Conservation (phyloP, 2,888 invertebrate species). For the Melanostoma mellinum region DNA sequence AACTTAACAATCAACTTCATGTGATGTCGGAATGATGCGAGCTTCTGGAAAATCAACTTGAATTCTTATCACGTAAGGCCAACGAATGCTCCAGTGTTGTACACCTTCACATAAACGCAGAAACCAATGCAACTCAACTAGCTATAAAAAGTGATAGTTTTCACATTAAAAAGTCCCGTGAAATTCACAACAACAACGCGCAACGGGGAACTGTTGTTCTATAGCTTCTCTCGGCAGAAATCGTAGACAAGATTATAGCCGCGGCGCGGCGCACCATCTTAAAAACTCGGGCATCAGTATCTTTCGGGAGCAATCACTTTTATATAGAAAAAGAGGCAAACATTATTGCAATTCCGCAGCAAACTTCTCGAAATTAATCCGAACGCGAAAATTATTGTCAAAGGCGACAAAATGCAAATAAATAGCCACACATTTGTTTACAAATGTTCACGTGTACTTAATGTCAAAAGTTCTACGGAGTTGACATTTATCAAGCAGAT, state of each 20-base stretch:
- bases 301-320: neutral
- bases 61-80: neutral
- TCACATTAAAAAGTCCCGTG: too few relatives aligned
- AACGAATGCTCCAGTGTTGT: neutral
- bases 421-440: too few relatives aligned
- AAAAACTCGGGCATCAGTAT: neutral
- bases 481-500: neutral
- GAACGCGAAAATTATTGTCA: neutral
- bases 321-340: neutral
- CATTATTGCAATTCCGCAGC: neutral
- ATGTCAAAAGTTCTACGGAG: neutral
- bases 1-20: neutral
- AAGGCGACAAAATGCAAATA: neutral
- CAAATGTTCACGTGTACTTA: too few relatives aligned
- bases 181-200: too few relatives aligned
- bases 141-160: too few relatives aligned
- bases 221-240: too few relatives aligned
- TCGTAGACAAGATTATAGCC: neutral
- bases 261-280: neutral
- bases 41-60: constrained; percentile 5
- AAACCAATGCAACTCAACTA: neutral
- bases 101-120: neutral
- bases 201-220: too few relatives aligned
- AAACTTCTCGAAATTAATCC: neutral
- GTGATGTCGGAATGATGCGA: constrained; percentile 5